These are phyloP conservation scores for Porites rus DNA, from an alignment of 92 coral and sea anemone genomes.

Conservation along the genomic window DNA sequence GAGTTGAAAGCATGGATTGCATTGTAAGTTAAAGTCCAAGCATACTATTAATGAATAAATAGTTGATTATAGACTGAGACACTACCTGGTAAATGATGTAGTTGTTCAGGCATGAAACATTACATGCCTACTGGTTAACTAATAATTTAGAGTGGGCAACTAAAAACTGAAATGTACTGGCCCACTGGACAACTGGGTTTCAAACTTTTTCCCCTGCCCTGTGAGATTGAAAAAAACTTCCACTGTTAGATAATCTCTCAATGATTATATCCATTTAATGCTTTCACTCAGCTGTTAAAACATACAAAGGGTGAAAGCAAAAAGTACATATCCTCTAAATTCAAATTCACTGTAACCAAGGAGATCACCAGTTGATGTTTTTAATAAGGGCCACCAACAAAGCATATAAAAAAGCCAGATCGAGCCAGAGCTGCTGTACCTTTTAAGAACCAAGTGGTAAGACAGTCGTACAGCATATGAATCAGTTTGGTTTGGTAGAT, in stretches of 20 bases:
- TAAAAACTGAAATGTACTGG: constrained; percentile 15
- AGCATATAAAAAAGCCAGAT: too few relatives aligned
- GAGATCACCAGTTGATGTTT: constrained; percentile 8
- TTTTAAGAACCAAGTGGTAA: constrained; percentile 9
- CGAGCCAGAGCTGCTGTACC: constrained; percentile 11
- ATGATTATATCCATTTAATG: background rate
- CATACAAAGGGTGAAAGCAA: constrained; percentile 7
- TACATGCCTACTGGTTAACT: background rate
- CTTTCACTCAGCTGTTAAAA: background rate
- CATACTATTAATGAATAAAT: background rate
- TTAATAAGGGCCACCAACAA: constrained; percentile 4
- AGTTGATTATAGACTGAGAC: background rate
- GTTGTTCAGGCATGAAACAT: constrained; percentile 1
- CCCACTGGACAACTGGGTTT: constrained; percentile 26
- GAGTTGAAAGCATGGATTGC: constrained; percentile 17
- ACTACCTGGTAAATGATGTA: constrained; percentile 4
- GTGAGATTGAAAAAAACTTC: constrained; percentile 1
- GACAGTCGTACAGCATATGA: constrained; percentile 17
- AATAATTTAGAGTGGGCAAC: constrained; percentile 21
- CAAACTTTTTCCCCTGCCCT: constrained; percentile 25
- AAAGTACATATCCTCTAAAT: constrained; percentile 5
- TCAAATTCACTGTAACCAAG: constrained; percentile 13
- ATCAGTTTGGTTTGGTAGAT: constrained; percentile 24
- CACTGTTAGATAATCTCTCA: constrained; percentile 13
- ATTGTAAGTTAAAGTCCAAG: constrained; percentile 24